Base-by-base conservation (phyloP, 1,140 invertebrate genomes). In the Drosophila bipectinata region DNA sequence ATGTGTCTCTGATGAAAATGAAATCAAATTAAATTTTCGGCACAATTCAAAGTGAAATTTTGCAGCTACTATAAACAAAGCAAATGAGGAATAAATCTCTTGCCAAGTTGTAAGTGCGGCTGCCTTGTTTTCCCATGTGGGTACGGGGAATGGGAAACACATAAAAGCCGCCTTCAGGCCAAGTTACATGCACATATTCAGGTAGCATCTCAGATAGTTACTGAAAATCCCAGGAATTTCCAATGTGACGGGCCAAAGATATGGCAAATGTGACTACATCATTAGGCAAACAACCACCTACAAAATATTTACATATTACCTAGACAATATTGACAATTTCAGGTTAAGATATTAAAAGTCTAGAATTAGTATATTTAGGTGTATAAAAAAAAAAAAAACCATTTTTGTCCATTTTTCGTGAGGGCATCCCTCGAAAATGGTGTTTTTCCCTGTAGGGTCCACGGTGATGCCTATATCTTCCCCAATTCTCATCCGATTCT, bases 21-120 rank as follows among this genome's bases (percentile, higher is more conserved):
- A 87, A 88, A 87, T 88, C 82, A 88, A 88, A 87, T 87, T 87
- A 88, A 87, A 82, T 88, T 88, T 88, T 88, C 83, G 71, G 62
- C 74, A 76, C 83, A 79, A 83, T 88, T 87, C 82, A 87, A 87
- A 88, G 79, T 72, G 71, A 88, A 56, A 78, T 75, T 58, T 58
- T 69, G 45, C 61, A 59, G 44, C 18, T 41, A 52, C 34, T 62
- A 63, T 63, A 60, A 79, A 71, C 56, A 60, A 55, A 56, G 28
- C 69, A 72, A 73, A 62, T 55, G 34, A 64, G 45, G 15, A 6
- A 68, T 57, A 61, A 77, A 77, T 57, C 66, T 58, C 32, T 15
- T 12, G 10, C n/a, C 39, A 28, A 55, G 51, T 14, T 30, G 52
- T 39, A 51, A n/a, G 48, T 69, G 55, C 37, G 8, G 14, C 18